A percentile compares a stretch with the other conserved stretches of the same genome.
Evolutionary conservation across 1,140 invertebrate genomes (phyloP).

Genomic region (Notospermus geniculatus): DNA sequence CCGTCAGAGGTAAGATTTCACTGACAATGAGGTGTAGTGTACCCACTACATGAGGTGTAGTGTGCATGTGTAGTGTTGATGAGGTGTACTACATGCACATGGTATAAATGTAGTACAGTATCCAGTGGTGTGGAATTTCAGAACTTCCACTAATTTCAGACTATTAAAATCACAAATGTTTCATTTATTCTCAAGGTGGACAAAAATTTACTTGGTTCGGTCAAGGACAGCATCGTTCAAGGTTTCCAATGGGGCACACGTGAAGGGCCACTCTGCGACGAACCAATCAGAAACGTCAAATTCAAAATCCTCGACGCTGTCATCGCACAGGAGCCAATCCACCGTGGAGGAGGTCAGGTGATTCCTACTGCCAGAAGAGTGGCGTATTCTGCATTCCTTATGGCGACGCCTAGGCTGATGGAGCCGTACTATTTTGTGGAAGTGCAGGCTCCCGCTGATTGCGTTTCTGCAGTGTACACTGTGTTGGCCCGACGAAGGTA

Average conservation of each 20-base stretch:
- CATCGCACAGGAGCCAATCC: constrained; percentile 91
- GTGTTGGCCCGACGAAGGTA: constrained; percentile 88
- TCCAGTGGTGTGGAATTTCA: no score
- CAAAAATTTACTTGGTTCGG: constrained; percentile 85
- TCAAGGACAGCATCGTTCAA: constrained; percentile 95
- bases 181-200: constrained; percentile 66
- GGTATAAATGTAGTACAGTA: no score
- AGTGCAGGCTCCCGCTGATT: constrained; percentile 98
- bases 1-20: constrained; percentile 90
- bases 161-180: no score
- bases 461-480: constrained; percentile 98
- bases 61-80: no score
- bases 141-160: no score
- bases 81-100: no score
- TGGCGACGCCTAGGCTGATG: constrained; percentile 97
- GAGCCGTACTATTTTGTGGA: constrained; percentile 99
- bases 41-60: no score
- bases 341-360: constrained; percentile 95
- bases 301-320: constrained; percentile 99
- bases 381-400: constrained; percentile 96
- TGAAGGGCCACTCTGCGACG: constrained; percentile 98
- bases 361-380: constrained; percentile 97
- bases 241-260: constrained; percentile 98
- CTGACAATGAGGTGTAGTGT: no score
- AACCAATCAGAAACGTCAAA: constrained; percentile 98